A percentile compares a stretch with the other conserved stretches of the same genome.
These are phyloP conservation scores for Cromileptes altivelis DNA, from an alignment of 2,113 vertebrate genomes.

Conservation along the genomic window DNA sequence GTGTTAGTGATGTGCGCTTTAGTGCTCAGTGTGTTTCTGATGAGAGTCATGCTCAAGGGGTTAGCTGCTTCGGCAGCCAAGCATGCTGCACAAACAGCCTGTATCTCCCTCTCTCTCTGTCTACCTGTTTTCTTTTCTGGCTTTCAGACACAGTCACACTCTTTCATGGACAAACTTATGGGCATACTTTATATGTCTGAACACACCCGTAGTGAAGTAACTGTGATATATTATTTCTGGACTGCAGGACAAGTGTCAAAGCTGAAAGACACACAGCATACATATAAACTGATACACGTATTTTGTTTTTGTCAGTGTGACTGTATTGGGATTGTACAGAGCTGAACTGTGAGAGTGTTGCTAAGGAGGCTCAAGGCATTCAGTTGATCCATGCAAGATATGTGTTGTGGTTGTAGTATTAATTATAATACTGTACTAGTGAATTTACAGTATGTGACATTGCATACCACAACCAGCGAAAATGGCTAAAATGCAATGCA, in stretches of 20 bases:
- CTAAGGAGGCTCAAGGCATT: background rate
- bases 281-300: background rate
- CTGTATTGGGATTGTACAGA: background rate
- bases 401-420: background rate
- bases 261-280: background rate
- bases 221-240: conserved; percentile 4
- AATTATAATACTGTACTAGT: background rate
- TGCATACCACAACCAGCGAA: background rate
- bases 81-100: conserved; percentile 56
- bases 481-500: too few relatives aligned
- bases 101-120: conserved; percentile 10
- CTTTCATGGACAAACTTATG: conserved; percentile 4
- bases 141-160: background rate
- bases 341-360: background rate
- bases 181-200: conserved; percentile 10
- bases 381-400: background rate
- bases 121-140: background rate
- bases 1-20: conserved; percentile 62
- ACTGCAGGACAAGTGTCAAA: background rate
- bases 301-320: background rate
- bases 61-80: conserved; percentile 72
- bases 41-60: conserved; percentile 62
- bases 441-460: background rate
- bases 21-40: conserved; percentile 61
- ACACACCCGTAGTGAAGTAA: background rate